Conservation (phyloP, 2,797 vertebrate genomes). For the Micropoecilia bifurca region DNA sequence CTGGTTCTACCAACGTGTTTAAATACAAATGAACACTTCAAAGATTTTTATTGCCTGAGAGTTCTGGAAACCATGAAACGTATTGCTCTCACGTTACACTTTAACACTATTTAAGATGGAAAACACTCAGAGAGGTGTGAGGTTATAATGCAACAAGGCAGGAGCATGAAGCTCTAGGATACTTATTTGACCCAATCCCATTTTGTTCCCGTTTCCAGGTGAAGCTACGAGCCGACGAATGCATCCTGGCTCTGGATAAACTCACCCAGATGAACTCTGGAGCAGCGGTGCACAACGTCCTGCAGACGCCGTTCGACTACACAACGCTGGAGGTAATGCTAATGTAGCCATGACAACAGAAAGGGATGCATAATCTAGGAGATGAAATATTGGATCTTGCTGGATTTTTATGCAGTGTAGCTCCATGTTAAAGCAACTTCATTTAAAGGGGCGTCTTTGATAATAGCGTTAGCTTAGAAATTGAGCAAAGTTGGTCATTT, state of each 20-base stretch:
- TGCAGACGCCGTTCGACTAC: constrained; percentile 87
- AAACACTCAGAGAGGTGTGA: neutral
- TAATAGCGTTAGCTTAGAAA: neutral
- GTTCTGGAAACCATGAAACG: neutral
- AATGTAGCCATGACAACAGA: neutral
- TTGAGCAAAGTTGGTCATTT: neutral
- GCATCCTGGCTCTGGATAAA: constrained; percentile 86
- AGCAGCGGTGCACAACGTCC: constrained; percentile 79
- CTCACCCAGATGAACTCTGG: constrained; percentile 87
- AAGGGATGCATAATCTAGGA: neutral
- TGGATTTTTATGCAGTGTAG: neutral
- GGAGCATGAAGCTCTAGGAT: neutral
- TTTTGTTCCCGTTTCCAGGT: constrained; percentile 76
- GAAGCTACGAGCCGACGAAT: constrained; percentile 89
- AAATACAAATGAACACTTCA: neutral
- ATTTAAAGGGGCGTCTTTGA: neutral
- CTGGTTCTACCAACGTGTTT: neutral
- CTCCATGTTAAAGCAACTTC: neutral
- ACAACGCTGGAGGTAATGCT: constrained; percentile 83
- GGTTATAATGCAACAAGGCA: neutral
- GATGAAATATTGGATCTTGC: neutral
- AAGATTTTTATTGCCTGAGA: neutral
- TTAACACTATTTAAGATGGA: neutral
- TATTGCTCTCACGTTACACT: neutral
- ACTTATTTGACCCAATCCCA: no score